Evolutionary conservation across 2,888 invertebrate genomes (phyloP).

Genomic region (Megastigmus dorsalis): DNA sequence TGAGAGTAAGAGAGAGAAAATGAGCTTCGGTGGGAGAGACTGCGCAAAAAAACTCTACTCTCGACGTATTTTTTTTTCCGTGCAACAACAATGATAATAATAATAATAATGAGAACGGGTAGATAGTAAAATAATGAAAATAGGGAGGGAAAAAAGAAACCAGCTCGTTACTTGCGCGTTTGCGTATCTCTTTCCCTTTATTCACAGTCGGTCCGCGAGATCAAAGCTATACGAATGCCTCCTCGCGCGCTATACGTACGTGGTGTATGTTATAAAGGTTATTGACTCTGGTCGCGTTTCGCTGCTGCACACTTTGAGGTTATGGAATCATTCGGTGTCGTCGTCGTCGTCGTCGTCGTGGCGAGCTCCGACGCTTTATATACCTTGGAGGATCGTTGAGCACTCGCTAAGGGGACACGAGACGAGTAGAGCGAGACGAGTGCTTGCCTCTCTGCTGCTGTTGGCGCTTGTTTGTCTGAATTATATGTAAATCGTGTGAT

Average conservation of each 20-base stretch:
- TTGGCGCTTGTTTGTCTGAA: constrained; percentile 20
- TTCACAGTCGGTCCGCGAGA: background rate
- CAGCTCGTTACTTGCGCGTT: background rate
- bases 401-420: background rate
- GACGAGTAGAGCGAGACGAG: background rate
- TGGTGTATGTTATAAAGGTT: no score
- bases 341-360: background rate
- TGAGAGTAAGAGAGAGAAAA: no score
- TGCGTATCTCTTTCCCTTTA: background rate
- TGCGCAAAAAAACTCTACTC: background rate
- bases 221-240: background rate
- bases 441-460: background rate
- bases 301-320: constrained; percentile 28
- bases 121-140: no score
- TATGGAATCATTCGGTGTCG: constrained; percentile 31
- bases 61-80: background rate
- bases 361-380: no score
- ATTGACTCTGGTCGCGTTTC: constrained; percentile 22
- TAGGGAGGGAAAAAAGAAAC: background rate
- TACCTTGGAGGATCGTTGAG: constrained; percentile 23
- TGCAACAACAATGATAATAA: no score
- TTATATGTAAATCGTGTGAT: constrained; percentile 29
- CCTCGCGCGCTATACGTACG: background rate
- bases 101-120: no score
- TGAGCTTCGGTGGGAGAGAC: no score